Conservation (phyloP, 2,888 invertebrate species). For the Cheilosia urbana region DNA sequence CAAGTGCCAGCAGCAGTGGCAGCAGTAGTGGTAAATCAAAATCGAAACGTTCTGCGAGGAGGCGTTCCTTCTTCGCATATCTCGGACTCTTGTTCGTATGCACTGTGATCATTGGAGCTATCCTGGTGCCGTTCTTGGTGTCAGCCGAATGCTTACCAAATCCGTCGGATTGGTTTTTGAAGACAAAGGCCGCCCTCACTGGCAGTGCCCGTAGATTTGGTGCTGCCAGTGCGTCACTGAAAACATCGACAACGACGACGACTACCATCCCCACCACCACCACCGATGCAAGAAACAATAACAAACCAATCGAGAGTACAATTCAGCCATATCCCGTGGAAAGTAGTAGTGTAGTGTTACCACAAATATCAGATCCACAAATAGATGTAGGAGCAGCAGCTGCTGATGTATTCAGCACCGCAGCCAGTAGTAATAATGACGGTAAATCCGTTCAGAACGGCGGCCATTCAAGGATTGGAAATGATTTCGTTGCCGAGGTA, state of each 20-base stretch:
- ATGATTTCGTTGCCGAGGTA: slow-evolving; percentile 75
- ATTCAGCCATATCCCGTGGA: slow-evolving; percentile 74
- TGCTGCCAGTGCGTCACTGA: slow-evolving; percentile 31
- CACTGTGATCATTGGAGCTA: slow-evolving; percentile 82
- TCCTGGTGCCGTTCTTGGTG: slow-evolving; percentile 82
- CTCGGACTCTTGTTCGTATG: slow-evolving; percentile 83
- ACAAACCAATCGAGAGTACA: slow-evolving; percentile 73
- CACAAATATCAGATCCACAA: slow-evolving; percentile 59
- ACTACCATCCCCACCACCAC: slow-evolving; percentile 30
- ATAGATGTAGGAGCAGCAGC: slow-evolving; percentile 31
- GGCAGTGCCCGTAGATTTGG: slow-evolving; percentile 47
- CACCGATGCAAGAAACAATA: slow-evolving; percentile 59
- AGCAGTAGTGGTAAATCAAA: slow-evolving; percentile 81
- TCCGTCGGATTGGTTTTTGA: slow-evolving; percentile 83
- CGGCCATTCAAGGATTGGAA: slow-evolving; percentile 42
- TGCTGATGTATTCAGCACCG: slow-evolving; percentile 24
- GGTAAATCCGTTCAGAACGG: slow-evolving; percentile 43
- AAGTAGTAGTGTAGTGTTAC: slow-evolving; percentile 43
- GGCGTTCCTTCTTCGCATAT: slow-evolving; percentile 83
- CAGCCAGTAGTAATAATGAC: slow-evolving; percentile 48
- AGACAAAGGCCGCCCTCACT: slow-evolving; percentile 81
- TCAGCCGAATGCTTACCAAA: slow-evolving; percentile 82
- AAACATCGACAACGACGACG: slow-evolving; percentile 6
- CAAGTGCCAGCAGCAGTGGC: slow-evolving; percentile 85
- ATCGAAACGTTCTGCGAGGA: slow-evolving; percentile 77